Conservation (phyloP, 53 echinoderm and acorn worm species). For the Echinarachnius parma region DNA sequence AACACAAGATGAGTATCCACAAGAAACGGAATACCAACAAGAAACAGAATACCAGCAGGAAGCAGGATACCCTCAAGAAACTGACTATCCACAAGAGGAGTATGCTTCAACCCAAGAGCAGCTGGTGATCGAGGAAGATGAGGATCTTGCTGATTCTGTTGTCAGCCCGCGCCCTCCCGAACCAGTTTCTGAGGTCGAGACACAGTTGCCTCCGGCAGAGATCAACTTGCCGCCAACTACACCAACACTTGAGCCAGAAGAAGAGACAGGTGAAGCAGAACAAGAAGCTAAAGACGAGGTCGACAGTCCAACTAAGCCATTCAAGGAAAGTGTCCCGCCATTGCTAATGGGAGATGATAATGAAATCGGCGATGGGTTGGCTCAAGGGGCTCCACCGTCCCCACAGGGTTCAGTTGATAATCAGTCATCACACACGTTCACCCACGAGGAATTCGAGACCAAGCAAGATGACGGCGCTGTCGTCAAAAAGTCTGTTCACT, state of each 20-base stretch:
- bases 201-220: conserved; percentile 54
- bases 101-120: too few species aligned
- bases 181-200: conserved; percentile 69
- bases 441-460: conserved; percentile 35
- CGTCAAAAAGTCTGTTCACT: conserved; percentile 38
- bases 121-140: conserved; percentile 46
- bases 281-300: conserved; percentile 62
- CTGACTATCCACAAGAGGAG: too few species aligned
- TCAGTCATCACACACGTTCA: conserved; percentile 5
- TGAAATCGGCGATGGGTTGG: too few species aligned
- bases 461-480: conserved; percentile 39
- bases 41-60: not conserved
- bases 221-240: conserved; percentile 5
- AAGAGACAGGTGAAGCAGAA: conserved; percentile 55
- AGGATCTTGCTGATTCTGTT: conserved; percentile 74
- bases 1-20: too few species aligned
- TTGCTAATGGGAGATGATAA: not conserved
- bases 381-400: not conserved
- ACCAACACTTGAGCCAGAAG: conserved; percentile 47
- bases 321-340: not conserved
- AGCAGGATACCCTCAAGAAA: conserved; percentile 6
- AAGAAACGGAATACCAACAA: too few species aligned
- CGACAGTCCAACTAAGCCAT: conserved; percentile 87
- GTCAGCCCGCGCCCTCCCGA: conserved; percentile 71
- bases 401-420: conserved; percentile 29